Evolutionary conservation across 2,113 vertebrate species (phyloP).

Genomic region (Cavia porcellus): DNA sequence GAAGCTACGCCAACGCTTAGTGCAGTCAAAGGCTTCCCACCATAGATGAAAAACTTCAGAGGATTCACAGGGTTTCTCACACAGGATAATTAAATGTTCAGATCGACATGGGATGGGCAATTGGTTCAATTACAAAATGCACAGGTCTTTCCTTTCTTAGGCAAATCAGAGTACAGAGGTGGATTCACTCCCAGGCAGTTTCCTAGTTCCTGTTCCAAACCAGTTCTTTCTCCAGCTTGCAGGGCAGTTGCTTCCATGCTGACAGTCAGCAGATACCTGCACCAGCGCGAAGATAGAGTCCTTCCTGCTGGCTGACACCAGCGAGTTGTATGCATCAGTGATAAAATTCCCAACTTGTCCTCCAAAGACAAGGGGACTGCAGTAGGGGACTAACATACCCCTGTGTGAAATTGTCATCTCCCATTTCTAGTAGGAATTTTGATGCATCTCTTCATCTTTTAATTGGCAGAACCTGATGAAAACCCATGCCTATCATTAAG

Average conservation of each 20-base stretch:
- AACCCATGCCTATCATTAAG: not conserved
- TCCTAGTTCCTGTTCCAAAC: not conserved
- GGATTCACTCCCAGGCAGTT: not conserved
- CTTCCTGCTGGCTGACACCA: not conserved
- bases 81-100: conserved; percentile 51
- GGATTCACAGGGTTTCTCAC: not conserved
- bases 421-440: not conserved
- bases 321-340: not conserved
- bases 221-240: not conserved
- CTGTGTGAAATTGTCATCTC: not conserved
- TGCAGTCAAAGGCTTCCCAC: not conserved
- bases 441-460: not conserved
- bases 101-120: not conserved
- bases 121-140: conserved; percentile 20
- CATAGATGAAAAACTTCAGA: not conserved
- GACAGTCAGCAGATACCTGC: not conserved
- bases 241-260: not conserved
- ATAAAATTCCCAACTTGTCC: not conserved
- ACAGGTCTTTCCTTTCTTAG: not conserved
- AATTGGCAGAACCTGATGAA: not conserved
- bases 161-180: not conserved
- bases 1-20: conserved; percentile 21
- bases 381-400: not conserved
- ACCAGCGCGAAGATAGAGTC: not conserved
- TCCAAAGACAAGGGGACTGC: not conserved